A percentile compares a stretch with the other conserved stretches of the same genome.
These are phyloP conservation scores for Diachrysia chrysitis DNA, from an alignment of 2,888 invertebrate genomes.

Conservation along the genomic window DNA sequence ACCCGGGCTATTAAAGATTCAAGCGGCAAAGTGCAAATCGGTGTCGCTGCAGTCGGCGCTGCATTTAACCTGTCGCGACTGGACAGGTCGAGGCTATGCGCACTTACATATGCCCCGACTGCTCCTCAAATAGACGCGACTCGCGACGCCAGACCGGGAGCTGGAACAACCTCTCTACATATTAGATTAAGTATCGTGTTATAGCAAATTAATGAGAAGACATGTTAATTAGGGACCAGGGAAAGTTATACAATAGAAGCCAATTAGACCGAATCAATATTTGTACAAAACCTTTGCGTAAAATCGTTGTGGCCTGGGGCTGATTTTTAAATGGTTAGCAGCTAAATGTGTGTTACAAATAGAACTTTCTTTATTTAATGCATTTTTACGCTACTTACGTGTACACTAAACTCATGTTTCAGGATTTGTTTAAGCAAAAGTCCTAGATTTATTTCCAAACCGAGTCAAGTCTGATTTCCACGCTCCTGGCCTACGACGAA, in stretches of 20 bases:
- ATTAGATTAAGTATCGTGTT: neutral
- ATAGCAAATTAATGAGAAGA: neutral
- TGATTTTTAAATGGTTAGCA: neutral
- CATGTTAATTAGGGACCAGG: neutral
- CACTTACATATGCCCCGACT: conserved; percentile 65
- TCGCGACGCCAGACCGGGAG: conserved; percentile 64
- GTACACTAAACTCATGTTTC: neutral
- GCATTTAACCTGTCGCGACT: conserved; percentile 78
- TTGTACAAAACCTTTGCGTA: neutral
- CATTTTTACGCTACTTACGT: too few relatives aligned
- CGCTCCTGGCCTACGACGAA: conserved; percentile 64
- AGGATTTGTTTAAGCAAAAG: too few relatives aligned
- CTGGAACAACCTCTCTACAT: conserved; percentile 11
- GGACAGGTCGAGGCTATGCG: conserved; percentile 68
- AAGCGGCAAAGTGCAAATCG: conserved; percentile 84
- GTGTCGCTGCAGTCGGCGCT: conserved; percentile 80
- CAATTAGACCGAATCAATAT: neutral
- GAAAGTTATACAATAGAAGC: neutral
- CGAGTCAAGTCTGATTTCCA: neutral
- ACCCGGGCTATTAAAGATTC: conserved; percentile 82
- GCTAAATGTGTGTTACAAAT: neutral
- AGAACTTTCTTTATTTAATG: neutral
- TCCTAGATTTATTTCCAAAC: neutral
- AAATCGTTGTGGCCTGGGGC: neutral
- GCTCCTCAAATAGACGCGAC: conserved; percentile 76